These are phyloP conservation scores for Chrysomela aeneicollis DNA, from an alignment of 2,888 invertebrate species.

Conservation along the genomic window DNA sequence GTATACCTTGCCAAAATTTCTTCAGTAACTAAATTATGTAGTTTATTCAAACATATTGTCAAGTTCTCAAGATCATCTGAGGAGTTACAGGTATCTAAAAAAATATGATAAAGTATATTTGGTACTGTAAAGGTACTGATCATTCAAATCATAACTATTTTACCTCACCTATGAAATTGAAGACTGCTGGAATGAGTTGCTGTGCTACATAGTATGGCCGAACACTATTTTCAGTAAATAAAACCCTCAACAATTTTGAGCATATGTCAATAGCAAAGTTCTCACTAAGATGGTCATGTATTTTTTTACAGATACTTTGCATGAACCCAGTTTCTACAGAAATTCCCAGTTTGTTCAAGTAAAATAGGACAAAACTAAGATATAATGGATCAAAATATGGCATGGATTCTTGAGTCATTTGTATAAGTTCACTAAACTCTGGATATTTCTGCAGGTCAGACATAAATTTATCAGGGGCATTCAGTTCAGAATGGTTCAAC, in stretches of 20 bases:
- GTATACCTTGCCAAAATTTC: slow-evolving; percentile 59
- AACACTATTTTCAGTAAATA: slow-evolving; percentile 58
- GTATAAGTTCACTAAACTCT: slow-evolving; percentile 52
- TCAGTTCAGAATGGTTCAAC: slow-evolving; percentile 40
- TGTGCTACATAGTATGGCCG: slow-evolving; percentile 58
- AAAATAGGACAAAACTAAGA: slow-evolving; percentile 60
- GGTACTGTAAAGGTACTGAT: too few relatives aligned
- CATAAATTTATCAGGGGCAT: slow-evolving; percentile 48
- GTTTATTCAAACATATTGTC: slow-evolving; percentile 62
- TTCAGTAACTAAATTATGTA: slow-evolving; percentile 57
- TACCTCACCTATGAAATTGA: slow-evolving; percentile 55
- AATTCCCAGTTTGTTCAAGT: slow-evolving; percentile 63
- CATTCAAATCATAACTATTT: background rate
- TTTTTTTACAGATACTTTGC: slow-evolving; percentile 54
- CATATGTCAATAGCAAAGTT: slow-evolving; percentile 51
- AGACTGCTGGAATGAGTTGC: slow-evolving; percentile 58
- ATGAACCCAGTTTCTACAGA: slow-evolving; percentile 52
- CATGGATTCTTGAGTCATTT: slow-evolving; percentile 50
- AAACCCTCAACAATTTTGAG: slow-evolving; percentile 60
- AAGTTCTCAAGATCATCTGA: slow-evolving; percentile 60
- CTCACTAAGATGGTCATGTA: slow-evolving; percentile 50
- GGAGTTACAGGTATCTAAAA: slow-evolving; percentile 54
- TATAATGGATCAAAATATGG: slow-evolving; percentile 56
- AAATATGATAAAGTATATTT: too few relatives aligned
- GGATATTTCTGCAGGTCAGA: slow-evolving; percentile 48